Conservation (phyloP, 2,888 invertebrate genomes). For the Athetis lepigone region DNA sequence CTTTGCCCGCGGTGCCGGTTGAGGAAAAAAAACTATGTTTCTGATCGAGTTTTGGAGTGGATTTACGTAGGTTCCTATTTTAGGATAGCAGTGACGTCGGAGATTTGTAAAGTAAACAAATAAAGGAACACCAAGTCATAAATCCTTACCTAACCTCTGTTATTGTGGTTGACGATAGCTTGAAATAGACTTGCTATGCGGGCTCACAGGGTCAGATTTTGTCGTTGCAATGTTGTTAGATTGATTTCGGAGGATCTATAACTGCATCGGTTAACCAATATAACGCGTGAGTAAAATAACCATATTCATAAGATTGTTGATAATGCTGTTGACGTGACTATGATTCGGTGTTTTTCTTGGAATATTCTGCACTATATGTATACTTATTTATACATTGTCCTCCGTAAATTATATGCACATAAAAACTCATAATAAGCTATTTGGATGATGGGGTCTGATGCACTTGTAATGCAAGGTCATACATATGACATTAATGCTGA, state of each 20-base stretch:
- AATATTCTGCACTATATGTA: too few relatives aligned
- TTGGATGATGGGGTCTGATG: conserved; percentile 18
- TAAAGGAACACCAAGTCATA: background rate
- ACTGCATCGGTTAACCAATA: too few relatives aligned
- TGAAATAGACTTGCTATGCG: background rate
- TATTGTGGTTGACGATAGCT: background rate
- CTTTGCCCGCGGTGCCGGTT: conserved; percentile 45
- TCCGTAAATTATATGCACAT: background rate
- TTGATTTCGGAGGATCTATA: too few relatives aligned
- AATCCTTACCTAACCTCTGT: conserved; percentile 1
- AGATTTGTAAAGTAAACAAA: conserved; percentile 11
- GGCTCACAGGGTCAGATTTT: too few relatives aligned
- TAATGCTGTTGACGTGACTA: too few relatives aligned
- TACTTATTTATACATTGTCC: background rate
- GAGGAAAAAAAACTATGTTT: conserved; percentile 40
- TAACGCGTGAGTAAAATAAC: too few relatives aligned
- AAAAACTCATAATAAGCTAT: background rate
- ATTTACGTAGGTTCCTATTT: conserved; percentile 1
- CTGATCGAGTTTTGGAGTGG: conserved; percentile 15
- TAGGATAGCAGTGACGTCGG: background rate
- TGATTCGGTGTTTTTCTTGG: background rate
- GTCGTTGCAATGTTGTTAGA: too few relatives aligned
- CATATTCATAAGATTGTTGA: too few relatives aligned
- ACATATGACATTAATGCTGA: background rate
- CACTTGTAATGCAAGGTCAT: conserved; percentile 23